Evolutionary conservation across 2,797 vertebrate genomes (phyloP).

Genomic region (Pipistrellus pipistrellus): DNA sequence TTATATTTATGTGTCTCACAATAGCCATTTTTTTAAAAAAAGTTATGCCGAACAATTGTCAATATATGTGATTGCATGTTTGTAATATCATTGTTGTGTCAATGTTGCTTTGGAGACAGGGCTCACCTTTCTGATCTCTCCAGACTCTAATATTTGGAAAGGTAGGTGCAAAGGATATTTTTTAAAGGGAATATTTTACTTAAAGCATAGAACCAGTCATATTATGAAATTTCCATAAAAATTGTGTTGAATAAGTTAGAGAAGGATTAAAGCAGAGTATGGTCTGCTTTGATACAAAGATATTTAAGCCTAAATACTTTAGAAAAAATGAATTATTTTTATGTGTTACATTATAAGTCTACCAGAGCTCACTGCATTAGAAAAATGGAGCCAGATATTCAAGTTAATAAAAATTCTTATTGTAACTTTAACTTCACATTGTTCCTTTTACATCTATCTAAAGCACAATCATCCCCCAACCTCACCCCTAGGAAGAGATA

Average conservation of each 20-base stretch:
- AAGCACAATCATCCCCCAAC: too few species aligned
- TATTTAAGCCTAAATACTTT: neutral
- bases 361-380: neutral
- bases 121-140: neutral
- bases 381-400: neutral
- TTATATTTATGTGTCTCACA: neutral
- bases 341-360: neutral
- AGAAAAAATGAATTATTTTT: neutral
- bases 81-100: neutral
- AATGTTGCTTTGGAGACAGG: neutral
- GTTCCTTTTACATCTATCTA: neutral
- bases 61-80: neutral
- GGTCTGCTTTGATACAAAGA: neutral
- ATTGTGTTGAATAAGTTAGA: slow-evolving; percentile 31
- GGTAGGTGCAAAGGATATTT: neutral
- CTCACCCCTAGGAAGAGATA: neutral
- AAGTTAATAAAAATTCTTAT: slow-evolving; percentile 8
- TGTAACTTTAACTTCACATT: slow-evolving; percentile 2
- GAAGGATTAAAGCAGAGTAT: slow-evolving; percentile 15
- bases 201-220: neutral
- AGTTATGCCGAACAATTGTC: neutral
- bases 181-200: neutral
- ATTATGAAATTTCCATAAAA: slow-evolving; percentile 1
- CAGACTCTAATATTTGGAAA: neutral
- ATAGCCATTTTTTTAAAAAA: neutral